These are phyloP conservation scores for Eospalax fontanierii DNA, from an alignment of 2,797 vertebrate species.

Conservation along the genomic window DNA sequence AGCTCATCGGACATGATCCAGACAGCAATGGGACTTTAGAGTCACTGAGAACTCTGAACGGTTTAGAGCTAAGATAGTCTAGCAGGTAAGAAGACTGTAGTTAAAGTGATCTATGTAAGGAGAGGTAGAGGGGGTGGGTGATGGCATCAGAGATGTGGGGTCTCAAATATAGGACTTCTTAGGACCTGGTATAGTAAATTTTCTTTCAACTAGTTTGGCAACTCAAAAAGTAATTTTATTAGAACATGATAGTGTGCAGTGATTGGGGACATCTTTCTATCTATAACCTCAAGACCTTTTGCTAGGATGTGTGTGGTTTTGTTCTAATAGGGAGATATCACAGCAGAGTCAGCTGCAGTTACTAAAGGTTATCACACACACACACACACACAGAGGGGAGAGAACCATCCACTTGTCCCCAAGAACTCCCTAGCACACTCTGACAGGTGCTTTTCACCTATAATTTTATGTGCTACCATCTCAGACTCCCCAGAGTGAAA, in stretches of 20 bases:
- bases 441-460: background rate
- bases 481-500: background rate
- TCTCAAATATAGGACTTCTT: background rate
- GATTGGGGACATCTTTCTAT: background rate
- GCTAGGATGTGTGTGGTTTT: background rate
- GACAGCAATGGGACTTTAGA: background rate
- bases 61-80: background rate
- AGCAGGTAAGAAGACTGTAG: background rate
- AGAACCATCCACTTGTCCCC: background rate
- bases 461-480: background rate
- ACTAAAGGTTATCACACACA: background rate
- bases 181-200: background rate
- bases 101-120: background rate
- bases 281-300: background rate
- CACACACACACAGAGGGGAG: background rate
- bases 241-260: background rate
- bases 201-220: background rate
- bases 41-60: background rate
- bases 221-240: conserved; percentile 31
- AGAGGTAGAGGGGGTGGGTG: background rate
- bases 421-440: background rate
- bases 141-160: background rate
- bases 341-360: background rate
- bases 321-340: background rate
- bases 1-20: background rate